These are phyloP conservation scores for Tragelaphus eurycerus DNA, from an alignment of 2,797 vertebrate genomes.

Conservation along the genomic window DNA sequence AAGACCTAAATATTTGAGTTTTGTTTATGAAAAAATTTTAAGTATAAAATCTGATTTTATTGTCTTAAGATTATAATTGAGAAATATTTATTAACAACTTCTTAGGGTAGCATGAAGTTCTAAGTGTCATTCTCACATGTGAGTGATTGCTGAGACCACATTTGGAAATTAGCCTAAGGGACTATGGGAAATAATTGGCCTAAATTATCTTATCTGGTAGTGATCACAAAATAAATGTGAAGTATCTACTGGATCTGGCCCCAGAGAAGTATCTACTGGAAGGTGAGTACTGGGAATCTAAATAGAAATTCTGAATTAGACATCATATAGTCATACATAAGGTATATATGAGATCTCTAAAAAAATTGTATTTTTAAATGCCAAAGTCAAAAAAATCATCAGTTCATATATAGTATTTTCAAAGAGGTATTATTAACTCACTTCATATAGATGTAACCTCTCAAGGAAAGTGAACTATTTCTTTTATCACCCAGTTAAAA, in stretches of 20 bases:
- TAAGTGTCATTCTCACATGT: background rate
- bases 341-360: background rate
- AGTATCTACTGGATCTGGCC: background rate
- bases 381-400: background rate
- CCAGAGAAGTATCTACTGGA: background rate
- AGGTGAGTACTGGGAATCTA: background rate
- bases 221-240: background rate
- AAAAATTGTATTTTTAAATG: background rate
- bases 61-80: background rate
- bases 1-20: background rate
- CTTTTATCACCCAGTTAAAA: background rate
- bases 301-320: background rate
- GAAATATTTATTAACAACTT: background rate
- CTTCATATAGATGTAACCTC: background rate
- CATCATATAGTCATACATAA: background rate
- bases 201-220: background rate
- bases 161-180: slow-evolving; percentile 8
- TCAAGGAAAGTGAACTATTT: background rate
- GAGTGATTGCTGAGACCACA: background rate
- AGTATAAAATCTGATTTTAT: background rate
- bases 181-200: background rate
- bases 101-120: background rate
- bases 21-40: background rate
- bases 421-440: background rate
- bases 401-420: background rate